Base-by-base conservation (phyloP, 1,140 invertebrate genomes). In the Drosophila repleta region DNA sequence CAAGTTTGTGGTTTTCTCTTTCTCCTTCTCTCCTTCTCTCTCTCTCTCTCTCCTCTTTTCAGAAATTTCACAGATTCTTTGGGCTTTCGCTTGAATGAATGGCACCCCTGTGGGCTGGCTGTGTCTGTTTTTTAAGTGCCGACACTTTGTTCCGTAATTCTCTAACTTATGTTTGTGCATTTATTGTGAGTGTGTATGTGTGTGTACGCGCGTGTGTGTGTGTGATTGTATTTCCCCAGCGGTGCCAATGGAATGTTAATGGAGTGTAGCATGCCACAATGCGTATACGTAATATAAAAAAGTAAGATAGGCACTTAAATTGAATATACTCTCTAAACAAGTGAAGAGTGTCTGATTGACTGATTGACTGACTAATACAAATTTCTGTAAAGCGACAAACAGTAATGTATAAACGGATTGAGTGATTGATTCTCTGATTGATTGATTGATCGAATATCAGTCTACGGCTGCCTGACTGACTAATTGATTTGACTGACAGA, bases 221-320 rank as follows among this genome's bases (percentile, higher is more conserved):
- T 35, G 5, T 46, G 55, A 45, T 13, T 70, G 21, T 63, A 29
- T 41, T 45, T 55, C 66, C 60, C 67, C 53, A 71, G 32, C 45
- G 67, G 24, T 71, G 53, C 20, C 29, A 39, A 46, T 46, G 32
- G 48, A 57, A 70, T 71, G 24, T 71, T 71, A 60, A 71, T 71
- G 48, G 53, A 26, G 49, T 58, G 55, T 32, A 21, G 37, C 43
- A 29, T 65, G 53, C 43, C 35, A n/a, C 56, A 46, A 4, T 1
- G 11, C 41, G 41, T 57, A 45, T 57, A 45, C 55, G 13, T 29
- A 17, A 57, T 56, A 41, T 56, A 11, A 21, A 20, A 37, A 35
- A 35, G 32, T n/a, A 15, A 37, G 15, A 4, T 11, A 52, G 13
- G 26, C 26, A 1, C 15, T 15, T 15, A 1, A 52, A 29, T 17